Evolutionary conservation across 2,797 vertebrate species (phyloP).

Genomic region (Lepidocolaptes lacrymiger): DNA sequence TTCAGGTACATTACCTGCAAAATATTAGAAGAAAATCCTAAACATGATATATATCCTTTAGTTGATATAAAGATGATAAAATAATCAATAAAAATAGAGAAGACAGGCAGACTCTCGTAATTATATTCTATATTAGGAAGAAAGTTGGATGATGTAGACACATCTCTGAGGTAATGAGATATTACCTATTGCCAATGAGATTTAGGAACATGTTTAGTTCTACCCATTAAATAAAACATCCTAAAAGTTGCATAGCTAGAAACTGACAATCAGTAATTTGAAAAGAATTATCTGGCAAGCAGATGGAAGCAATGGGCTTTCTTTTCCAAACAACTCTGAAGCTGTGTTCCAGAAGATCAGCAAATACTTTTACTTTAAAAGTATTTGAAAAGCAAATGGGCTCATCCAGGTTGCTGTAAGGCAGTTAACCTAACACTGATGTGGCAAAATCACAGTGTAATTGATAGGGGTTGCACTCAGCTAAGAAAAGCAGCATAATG

Average conservation of each 20-base stretch:
- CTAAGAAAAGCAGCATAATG: neutral
- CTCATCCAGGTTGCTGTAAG: neutral
- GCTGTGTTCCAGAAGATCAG: neutral
- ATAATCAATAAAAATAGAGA: constrained; percentile 67
- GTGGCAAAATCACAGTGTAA: constrained; percentile 9
- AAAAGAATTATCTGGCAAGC: constrained; percentile 36
- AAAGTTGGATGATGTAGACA: constrained; percentile 42
- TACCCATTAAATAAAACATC: constrained; percentile 51
- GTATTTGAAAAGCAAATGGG: neutral
- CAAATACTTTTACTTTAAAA: constrained; percentile 15
- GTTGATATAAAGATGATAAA: constrained; percentile 66
- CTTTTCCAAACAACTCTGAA: neutral
- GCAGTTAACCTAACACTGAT: constrained; percentile 15
- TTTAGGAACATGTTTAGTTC: constrained; percentile 38
- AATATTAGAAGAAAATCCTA: constrained; percentile 62
- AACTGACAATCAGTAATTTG: constrained; percentile 32
- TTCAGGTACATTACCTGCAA: constrained; percentile 52
- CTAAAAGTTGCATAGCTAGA: constrained; percentile 63
- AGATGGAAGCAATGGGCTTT: constrained; percentile 27
- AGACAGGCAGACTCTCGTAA: constrained; percentile 55
- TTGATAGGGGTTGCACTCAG: neutral
- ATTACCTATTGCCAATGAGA: constrained; percentile 31
- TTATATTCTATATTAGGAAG: constrained; percentile 52
- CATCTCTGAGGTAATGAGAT: constrained; percentile 23
- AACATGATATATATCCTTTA: constrained; percentile 60